Percentiles rank a stretch among this genome's conserved stretches.
Evolutionary conservation across 2,113 vertebrate species (phyloP).

Genomic region (Poecilia latipinna): DNA sequence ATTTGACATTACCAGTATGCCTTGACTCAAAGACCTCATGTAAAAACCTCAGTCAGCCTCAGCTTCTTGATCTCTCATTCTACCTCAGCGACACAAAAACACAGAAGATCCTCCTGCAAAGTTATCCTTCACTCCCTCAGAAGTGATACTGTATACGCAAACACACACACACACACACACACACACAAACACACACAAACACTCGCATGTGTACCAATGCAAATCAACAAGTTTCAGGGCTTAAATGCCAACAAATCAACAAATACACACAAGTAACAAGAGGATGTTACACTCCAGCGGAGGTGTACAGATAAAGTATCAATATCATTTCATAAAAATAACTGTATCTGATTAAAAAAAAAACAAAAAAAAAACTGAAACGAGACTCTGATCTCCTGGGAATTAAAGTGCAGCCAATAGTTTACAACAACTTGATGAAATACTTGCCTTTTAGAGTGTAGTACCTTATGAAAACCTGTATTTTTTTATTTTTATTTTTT

Average conservation of each 20-base stretch:
- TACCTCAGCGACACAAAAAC: constrained; percentile 73
- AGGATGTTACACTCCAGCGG: constrained; percentile 51
- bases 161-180: constrained; percentile 29
- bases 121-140: constrained; percentile 46
- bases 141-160: constrained; percentile 40
- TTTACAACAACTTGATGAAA: constrained; percentile 73
- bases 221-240: constrained; percentile 38
- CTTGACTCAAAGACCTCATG: constrained; percentile 76
- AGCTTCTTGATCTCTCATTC: constrained; percentile 70
- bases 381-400: constrained; percentile 51
- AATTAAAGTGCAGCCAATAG: constrained; percentile 65
- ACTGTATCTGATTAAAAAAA: constrained; percentile 32
- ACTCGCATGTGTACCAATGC: constrained; percentile 24
- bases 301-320: constrained; percentile 46
- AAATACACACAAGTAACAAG: constrained; percentile 18
- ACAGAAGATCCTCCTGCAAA: constrained; percentile 38
- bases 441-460: constrained; percentile 65
- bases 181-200: constrained; percentile 1
- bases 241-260: constrained; percentile 31
- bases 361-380: constrained; percentile 43
- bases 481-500: constrained; percentile 14
- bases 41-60: constrained; percentile 74
- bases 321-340: constrained; percentile 28
- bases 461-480: constrained; percentile 45
- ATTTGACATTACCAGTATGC: constrained; percentile 75